phyloP scores from a whole-genome alignment of 2,888 invertebrate genomes.

The Metopia argyrocephala region DNA sequence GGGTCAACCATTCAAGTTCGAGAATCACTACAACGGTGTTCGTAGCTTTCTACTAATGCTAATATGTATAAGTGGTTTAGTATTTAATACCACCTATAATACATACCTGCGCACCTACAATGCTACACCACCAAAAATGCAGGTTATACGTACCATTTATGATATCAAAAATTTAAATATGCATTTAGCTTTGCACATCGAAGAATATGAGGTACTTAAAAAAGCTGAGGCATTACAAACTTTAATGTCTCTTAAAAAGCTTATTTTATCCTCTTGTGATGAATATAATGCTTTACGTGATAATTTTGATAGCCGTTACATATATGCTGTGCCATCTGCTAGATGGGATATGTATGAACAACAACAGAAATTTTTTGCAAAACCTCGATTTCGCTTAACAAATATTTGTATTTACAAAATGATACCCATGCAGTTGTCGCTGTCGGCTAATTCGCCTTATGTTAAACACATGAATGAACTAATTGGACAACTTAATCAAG shows the following conservation, averaged over 20 bases:
- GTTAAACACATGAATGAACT: slow-evolving; percentile 50
- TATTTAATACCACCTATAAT: slow-evolving; percentile 64
- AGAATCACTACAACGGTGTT: slow-evolving; percentile 43
- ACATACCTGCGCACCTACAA: slow-evolving; percentile 65
- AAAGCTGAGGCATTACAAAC: background rate
- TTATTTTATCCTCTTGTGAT: slow-evolving; percentile 8
- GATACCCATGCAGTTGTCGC: slow-evolving; percentile 50
- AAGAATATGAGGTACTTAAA: background rate
- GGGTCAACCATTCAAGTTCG: slow-evolving; percentile 57
- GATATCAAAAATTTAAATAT: slow-evolving; percentile 43
- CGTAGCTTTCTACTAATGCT: slow-evolving; percentile 61
- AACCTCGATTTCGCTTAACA: slow-evolving; percentile 59
- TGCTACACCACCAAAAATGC: slow-evolving; percentile 57
- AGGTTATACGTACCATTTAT: slow-evolving; percentile 44
- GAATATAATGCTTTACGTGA: slow-evolving; percentile 53
- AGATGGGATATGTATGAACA: slow-evolving; percentile 59
- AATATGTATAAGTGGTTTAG: slow-evolving; percentile 62
- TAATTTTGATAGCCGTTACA: slow-evolving; percentile 56
- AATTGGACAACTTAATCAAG: slow-evolving; percentile 49
- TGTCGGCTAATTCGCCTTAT: slow-evolving; percentile 61
- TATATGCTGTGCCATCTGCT: slow-evolving; percentile 59
- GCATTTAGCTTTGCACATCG: slow-evolving; percentile 36
- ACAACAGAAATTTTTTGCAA: slow-evolving; percentile 62
- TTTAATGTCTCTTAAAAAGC: slow-evolving; percentile 3
- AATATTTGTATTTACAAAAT: slow-evolving; percentile 57